Conservation (phyloP, 2,113 vertebrate species). For the Bungarus multicinctus region DNA sequence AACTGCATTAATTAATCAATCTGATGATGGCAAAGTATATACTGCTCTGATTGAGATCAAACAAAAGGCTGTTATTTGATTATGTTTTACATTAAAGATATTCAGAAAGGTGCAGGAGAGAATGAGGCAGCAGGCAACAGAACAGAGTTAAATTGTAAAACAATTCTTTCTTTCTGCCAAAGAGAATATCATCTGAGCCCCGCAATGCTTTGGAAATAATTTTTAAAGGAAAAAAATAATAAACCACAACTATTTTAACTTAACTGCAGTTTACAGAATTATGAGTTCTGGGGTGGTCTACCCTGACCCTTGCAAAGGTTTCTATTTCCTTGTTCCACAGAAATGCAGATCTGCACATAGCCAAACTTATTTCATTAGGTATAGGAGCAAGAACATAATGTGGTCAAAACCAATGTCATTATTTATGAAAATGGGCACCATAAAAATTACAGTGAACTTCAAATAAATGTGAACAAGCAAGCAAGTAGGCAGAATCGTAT, state of each 20-base stretch:
- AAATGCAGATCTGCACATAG: not conserved
- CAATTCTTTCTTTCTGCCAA: not conserved
- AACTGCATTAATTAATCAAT: constrained; percentile 14
- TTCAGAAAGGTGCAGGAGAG: not conserved
- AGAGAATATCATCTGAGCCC: not conserved
- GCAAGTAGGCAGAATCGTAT: no score
- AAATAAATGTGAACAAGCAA: not conserved
- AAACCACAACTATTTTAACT: not conserved
- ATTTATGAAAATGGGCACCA: not conserved
- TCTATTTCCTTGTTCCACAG: not conserved
- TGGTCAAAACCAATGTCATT: not conserved
- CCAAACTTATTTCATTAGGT: not conserved
- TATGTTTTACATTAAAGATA: not conserved
- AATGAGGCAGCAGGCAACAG: not conserved
- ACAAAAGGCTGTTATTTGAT: not conserved
- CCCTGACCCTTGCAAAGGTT: not conserved
- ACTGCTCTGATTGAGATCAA: not conserved
- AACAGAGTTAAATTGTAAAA: not conserved
- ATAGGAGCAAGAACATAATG: not conserved
- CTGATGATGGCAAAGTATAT: not conserved
- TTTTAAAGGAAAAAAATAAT: not conserved
- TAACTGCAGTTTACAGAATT: not conserved
- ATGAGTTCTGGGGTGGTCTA: not conserved
- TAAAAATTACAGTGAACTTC: not conserved
- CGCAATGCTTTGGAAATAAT: not conserved